Evolutionary conservation across 2,797 vertebrate species (phyloP), one percentile per base, ranked within the genome.

Genomic region (Parambassis ranga): DNA sequence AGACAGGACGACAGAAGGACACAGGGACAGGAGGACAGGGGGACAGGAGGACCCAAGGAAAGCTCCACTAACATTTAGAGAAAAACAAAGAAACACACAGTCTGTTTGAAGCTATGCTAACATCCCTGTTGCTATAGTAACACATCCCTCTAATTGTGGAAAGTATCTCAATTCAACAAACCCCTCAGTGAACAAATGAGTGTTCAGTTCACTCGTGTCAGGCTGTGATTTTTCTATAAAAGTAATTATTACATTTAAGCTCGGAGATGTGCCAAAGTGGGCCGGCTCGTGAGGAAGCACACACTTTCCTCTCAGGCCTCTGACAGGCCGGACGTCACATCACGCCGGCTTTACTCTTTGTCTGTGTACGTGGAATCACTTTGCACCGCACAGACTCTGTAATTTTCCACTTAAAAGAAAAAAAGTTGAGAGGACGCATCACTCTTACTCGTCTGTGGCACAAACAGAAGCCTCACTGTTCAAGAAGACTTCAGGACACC

Each of bases 101-200:
- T 41, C 41, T 43, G 26, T 70, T 60, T 75, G 88, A 93, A 93
- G 93, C 91, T 84, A 85, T 76, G 81, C 79, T 91, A 87, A 86
- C 90, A 92, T 93, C 91, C 64, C 91, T 87, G 94, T 95, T 94
- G 84, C 94, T 91, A 94, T 93, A 91, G 94, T 87, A 94, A 95
- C 94, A n/a, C 26, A 28, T 71, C 18, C 15, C 35, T 61, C 70
- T 39, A 75, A 64, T 37, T 55, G 57, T 36, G 33, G 33, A 57
- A 59, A 32, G 16, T 38, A 65, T 64, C 27, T 65, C 43, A 57
- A 18, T 66, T 44, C 38, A 31, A 24, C 32, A 28, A 52, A 65
- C 27, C 42, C 20, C 33, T 52, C 42, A 38, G 38, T 9, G 24
- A 68, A 65, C 30, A 58, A 28, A 49, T 38, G 41, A 52, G 26